Evolutionary conservation across 2,888 invertebrate genomes (phyloP), one percentile per base, ranked within the genome.

Genomic region (Baccha elongata): DNA sequence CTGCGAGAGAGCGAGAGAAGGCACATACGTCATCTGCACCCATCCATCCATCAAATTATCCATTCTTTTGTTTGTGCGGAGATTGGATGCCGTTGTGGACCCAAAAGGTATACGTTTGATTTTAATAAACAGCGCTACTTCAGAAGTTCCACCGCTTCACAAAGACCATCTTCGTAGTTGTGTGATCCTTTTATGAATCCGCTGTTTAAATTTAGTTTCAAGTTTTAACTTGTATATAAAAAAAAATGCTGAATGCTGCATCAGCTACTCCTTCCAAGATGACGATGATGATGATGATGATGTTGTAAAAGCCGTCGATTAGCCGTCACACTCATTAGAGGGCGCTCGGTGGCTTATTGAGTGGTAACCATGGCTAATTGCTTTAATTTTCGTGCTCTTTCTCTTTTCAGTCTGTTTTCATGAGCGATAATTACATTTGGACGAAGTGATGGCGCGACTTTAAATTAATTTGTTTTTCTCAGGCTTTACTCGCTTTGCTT

Each of bases 281-380:
- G 52, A 68, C 8, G 68, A 48, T 17, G 62, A 72, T 10, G 44
- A 62, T 37, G 55, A 37, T 26, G 71, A 81, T 75, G 75, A 81
- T 75, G 81, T 53, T 81, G 81, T 81, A 67, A 81, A 81, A 75
- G 75, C 71, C 81, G 75, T 75, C 81, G 81, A 81, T 81, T 85
- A 84, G 80, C 69, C 80, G 79, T 80, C 80, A 67, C 80, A 81
- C 84, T 84, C 84, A 84, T 84, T 84, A 81, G 84, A 60, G 46
- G 85, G 84, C 80, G 80, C 85, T 76, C 78, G 71, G 85, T 85
- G 85, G 80, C 74, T 85, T 85, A 85, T 85, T 85, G 85, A 85
- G 85, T 74, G 84, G 85, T 85, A 81, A 84, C 85, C 75, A 76
- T 84, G 72, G 74, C 78, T 85, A 85, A 85, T 85, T 85, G 85